Evolutionary conservation across 2,888 invertebrate species (phyloP).

Genomic region (Caenorhabditis doughertyi): DNA sequence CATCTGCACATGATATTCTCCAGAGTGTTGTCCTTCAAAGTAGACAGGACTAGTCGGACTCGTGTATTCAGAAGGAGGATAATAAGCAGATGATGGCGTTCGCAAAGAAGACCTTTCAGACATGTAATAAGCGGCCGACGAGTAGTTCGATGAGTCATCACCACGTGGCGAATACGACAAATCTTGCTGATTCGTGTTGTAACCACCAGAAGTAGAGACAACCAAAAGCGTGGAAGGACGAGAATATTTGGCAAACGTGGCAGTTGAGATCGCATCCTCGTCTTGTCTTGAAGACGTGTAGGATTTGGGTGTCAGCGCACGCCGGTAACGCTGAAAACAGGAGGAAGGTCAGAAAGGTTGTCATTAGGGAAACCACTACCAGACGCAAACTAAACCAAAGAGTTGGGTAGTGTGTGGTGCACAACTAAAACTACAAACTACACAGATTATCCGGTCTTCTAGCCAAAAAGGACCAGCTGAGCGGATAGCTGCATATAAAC

Average conservation of each 20-base stretch:
- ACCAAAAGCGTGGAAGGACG: slow-evolving; percentile 41
- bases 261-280: slow-evolving; percentile 50
- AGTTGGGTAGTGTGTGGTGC: background rate
- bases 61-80: slow-evolving; percentile 51
- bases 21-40: slow-evolving; percentile 46
- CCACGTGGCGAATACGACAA: slow-evolving; percentile 56
- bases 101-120: slow-evolving; percentile 69
- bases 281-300: slow-evolving; percentile 41
- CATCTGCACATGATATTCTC: slow-evolving; percentile 63
- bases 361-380: slow-evolving; percentile 11
- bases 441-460: too few species aligned
- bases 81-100: slow-evolving; percentile 61
- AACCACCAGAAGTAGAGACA: slow-evolving; percentile 34
- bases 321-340: slow-evolving; percentile 61
- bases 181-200: slow-evolving; percentile 28
- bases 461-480: background rate
- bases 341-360: background rate
- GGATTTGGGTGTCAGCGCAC: slow-evolving; percentile 54
- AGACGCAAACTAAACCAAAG: slow-evolving; percentile 51
- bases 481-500: background rate
- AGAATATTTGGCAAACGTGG: slow-evolving; percentile 57
- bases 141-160: slow-evolving; percentile 48
- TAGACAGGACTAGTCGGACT: slow-evolving; percentile 53
- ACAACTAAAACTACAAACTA: slow-evolving; percentile 9
- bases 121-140: slow-evolving; percentile 69